Evolutionary conservation across 2,888 invertebrate genomes (phyloP).

Genomic region (Eledone cirrhosa): DNA sequence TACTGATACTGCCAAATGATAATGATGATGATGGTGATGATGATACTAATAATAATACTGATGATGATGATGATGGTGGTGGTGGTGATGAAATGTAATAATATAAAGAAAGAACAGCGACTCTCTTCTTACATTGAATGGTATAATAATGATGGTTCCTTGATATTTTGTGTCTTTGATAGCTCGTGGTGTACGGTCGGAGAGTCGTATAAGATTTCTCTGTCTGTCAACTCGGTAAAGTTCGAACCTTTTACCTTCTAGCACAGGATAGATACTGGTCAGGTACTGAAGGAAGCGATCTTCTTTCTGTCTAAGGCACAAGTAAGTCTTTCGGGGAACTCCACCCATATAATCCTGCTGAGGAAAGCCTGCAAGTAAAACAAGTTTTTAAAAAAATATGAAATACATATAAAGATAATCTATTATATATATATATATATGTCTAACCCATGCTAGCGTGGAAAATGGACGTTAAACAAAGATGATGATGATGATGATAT

Average conservation of each 20-base stretch:
- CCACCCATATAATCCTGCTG: constrained; percentile 16
- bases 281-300: constrained; percentile 11
- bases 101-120: no score
- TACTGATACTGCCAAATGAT: no score
- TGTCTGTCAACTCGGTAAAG: constrained; percentile 22
- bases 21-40: no score
- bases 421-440: no score
- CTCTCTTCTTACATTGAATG: constrained; percentile 26
- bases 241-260: constrained; percentile 26
- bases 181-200: constrained; percentile 24
- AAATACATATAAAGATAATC: no score
- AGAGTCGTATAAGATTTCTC: constrained; percentile 1
- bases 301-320: constrained; percentile 26
- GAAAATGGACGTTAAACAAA: no score
- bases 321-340: constrained; percentile 18
- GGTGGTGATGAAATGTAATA: no score
- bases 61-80: no score
- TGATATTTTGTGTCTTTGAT: constrained; percentile 29
- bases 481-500: no score
- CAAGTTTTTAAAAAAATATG: no score
- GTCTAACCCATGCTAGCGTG: no score
- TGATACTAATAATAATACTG: no score
- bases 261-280: constrained; percentile 8
- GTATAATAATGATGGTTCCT: constrained; percentile 21
- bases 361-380: constrained; percentile 19